Percentiles rank a stretch among this genome's conserved stretches.
These are phyloP conservation scores for Hydropsyche tenuis DNA, from an alignment of 1,140 invertebrate genomes.

Conservation along the genomic window DNA sequence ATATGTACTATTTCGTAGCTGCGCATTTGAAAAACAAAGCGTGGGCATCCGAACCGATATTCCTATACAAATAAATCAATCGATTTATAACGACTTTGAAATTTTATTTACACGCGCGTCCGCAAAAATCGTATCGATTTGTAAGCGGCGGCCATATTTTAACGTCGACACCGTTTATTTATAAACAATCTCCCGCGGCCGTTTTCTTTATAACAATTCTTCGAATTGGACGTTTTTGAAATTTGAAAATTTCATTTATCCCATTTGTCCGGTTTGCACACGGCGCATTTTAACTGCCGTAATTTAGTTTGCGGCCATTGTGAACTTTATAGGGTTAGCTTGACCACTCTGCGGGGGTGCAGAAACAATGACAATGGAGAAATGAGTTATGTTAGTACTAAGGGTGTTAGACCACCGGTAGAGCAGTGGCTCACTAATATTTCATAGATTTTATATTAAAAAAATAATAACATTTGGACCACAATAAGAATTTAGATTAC, in stretches of 20 bases:
- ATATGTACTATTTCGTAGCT: no score
- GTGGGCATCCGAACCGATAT: background rate
- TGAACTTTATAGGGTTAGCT: constrained; percentile 45
- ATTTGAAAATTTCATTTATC: no score
- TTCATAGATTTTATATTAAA: background rate
- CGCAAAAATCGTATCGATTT: constrained; percentile 5
- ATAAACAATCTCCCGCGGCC: background rate
- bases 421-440: constrained; percentile 27
- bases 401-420: constrained; percentile 34
- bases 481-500: no score
- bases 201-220: background rate
- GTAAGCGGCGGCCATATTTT: background rate
- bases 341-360: constrained; percentile 35
- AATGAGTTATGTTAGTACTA: constrained; percentile 38
- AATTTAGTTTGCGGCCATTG: constrained; percentile 43
- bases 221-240: background rate
- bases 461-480: background rate
- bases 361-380: constrained; percentile 35
- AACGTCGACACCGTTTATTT: background rate
- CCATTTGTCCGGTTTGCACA: no score
- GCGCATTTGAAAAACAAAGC: background rate
- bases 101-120: background rate
- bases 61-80: constrained; percentile 19
- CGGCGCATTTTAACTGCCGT: constrained; percentile 44
- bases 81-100: constrained; percentile 17